A percentile compares a stretch with the other conserved stretches of the same genome.
Evolutionary conservation across 2,797 vertebrate species (phyloP).

Genomic region (Clarias pachynema): DNA sequence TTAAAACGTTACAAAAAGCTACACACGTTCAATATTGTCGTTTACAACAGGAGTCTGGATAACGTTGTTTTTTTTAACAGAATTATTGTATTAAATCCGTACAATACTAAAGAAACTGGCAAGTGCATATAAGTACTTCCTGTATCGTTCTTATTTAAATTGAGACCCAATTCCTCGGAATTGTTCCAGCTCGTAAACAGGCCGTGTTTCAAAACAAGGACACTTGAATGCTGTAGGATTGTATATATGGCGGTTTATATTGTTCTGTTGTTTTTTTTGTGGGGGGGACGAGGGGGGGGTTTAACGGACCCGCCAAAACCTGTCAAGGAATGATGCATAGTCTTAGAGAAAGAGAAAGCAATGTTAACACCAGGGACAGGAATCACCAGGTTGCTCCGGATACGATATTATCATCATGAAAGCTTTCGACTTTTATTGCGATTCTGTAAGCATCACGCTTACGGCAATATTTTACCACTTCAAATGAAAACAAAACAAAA

Average conservation of each 20-base stretch:
- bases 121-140: conserved; percentile 5
- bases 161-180: background rate
- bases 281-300: too few relatives aligned
- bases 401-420: too few relatives aligned
- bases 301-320: background rate
- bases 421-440: too few relatives aligned
- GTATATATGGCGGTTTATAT: background rate
- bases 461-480: too few relatives aligned
- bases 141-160: background rate
- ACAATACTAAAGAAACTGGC: conserved; percentile 41
- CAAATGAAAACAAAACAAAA: too few relatives aligned
- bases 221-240: conserved; percentile 66
- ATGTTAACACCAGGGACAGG: too few relatives aligned
- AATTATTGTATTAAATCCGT: background rate
- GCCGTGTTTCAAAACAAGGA: conserved; percentile 66
- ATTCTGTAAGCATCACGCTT: too few relatives aligned
- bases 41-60: background rate
- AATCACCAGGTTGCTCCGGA: too few relatives aligned
- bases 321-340: background rate
- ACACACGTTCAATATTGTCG: background rate
- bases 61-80: too few relatives aligned
- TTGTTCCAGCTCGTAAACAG: background rate
- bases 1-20: background rate
- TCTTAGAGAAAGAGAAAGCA: too few relatives aligned
- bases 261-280: background rate